These are phyloP conservation scores for Thalassoma bifasciatum DNA, from an alignment of 2,113 vertebrate species.

Conservation along the genomic window DNA sequence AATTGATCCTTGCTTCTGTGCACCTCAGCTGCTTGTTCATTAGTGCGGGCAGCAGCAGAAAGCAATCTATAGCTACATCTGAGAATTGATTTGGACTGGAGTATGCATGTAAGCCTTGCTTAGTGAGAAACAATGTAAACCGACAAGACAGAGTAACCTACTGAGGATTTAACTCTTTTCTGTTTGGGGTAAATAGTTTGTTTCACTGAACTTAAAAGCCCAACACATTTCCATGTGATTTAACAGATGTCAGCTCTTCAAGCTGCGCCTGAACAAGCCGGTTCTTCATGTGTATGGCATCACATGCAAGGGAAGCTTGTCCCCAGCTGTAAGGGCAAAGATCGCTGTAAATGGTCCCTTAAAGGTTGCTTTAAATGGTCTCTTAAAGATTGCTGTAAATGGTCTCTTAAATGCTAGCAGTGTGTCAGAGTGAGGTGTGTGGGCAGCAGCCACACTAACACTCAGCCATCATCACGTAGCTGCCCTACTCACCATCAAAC, in stretches of 20 bases:
- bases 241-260: neutral
- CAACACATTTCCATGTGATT: slow-evolving; percentile 37
- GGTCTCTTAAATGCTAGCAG: slow-evolving; percentile 27
- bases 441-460: neutral
- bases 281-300: slow-evolving; percentile 3
- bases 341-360: slow-evolving; percentile 39
- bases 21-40: slow-evolving; percentile 66
- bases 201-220: slow-evolving; percentile 21
- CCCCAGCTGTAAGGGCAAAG: neutral
- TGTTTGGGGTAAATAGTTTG: slow-evolving; percentile 41
- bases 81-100: slow-evolving; percentile 68
- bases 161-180: slow-evolving; percentile 58
- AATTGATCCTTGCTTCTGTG: slow-evolving; percentile 67
- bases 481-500: slow-evolving; percentile 8
- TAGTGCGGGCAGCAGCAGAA: slow-evolving; percentile 56
- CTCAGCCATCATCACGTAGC: slow-evolving; percentile 12
- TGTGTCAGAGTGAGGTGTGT: slow-evolving; percentile 17
- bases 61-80: slow-evolving; percentile 65
- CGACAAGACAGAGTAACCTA: slow-evolving; percentile 49
- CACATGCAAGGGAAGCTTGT: slow-evolving; percentile 11
- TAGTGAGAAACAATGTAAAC: slow-evolving; percentile 60
- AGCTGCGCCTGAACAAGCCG: slow-evolving; percentile 11
- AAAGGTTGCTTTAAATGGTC: slow-evolving; percentile 22
- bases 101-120: slow-evolving; percentile 44
- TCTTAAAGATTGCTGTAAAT: slow-evolving; percentile 34